Evolutionary conservation across 53 echinoderm and acorn worm species (phyloP), one percentile per base, ranked within the genome.

Genomic region (Paelopatides confundens): DNA sequence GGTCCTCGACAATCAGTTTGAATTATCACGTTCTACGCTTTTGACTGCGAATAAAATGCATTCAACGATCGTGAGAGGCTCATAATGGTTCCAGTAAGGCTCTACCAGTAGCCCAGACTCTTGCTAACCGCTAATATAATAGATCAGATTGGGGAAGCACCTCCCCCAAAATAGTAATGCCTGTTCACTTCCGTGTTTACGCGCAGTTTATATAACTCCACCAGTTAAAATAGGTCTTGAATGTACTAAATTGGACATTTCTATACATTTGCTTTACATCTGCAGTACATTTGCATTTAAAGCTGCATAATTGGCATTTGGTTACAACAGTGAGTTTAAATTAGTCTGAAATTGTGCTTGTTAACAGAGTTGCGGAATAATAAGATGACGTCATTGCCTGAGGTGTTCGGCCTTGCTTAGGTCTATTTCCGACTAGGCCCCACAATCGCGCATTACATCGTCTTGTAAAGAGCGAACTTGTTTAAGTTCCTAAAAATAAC

Each of bases 381-480:
- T 83, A 83, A 18, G 31, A 36, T 83, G 84, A 83, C 84, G 84
- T 83, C 65, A 83, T 64, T 65, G 65, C 84, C 63, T 17, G 26
- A 64, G 84, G 84, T 83, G 65, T 83, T 83, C 84, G 84, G 84
- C 46, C 84, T 83, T 65, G 79, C 51, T 64, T 65, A 26, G 84
- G 84, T 63, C 84, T 83, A 83, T 83, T 83, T 83, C 84, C 84
- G 84, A 83, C 84, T 83, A 63, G 84, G 84, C 84, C 84, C 65
- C 84, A 83, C 63, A 83, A 83, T 83, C 84, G 84, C 65, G 84
- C 84, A 83, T 83, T 83, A 83, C 84, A 83, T 64, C 84, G 84
- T 83, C 84, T 83, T 39, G 84, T 64, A 65, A 64, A 83, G 84
- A 83, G 65, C 84, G 46, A 83, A 83, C 84, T 83, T 83, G 84